Conservation (phyloP, 2,888 invertebrate genomes). For the Spodoptera exigua region DNA sequence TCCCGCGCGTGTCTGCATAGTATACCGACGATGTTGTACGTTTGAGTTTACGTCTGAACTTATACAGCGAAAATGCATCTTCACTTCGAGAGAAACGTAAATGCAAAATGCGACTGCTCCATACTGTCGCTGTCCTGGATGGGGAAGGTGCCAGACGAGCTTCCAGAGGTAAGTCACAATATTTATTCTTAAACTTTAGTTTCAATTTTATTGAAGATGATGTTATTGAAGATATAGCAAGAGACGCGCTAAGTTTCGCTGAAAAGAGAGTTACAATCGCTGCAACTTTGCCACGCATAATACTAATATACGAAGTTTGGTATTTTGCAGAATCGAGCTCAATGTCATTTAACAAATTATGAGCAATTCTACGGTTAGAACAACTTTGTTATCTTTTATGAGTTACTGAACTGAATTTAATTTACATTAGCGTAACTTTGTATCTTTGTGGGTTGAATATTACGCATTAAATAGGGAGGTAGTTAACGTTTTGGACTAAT, state of each 20-base stretch:
- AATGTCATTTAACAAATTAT: conserved; percentile 33
- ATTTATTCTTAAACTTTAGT: too few relatives aligned
- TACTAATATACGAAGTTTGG: conserved; percentile 40
- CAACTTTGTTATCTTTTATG: conserved; percentile 6
- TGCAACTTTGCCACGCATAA: conserved; percentile 33
- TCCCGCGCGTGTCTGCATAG: conserved; percentile 59
- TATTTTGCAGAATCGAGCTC: conserved; percentile 20
- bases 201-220: too few relatives aligned
- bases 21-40: conserved; percentile 56
- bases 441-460: too few relatives aligned
- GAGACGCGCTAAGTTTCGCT: conserved; percentile 22
- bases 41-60: conserved; percentile 65
- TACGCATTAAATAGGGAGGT: too few relatives aligned
- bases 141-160: conserved; percentile 98
- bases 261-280: conserved; percentile 23
- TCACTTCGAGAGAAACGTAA: conserved; percentile 97
- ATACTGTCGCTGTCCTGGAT: conserved; percentile 99
- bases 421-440: too few relatives aligned
- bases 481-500: too few relatives aligned
- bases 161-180: conserved; percentile 94
- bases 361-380: conserved; percentile 18
- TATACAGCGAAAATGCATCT: conserved; percentile 93
- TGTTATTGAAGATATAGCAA: conserved; percentile 6
- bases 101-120: conserved; percentile 98
- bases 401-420: not conserved